These are phyloP conservation scores for Tricholauxania praeusta DNA, from an alignment of 2,888 invertebrate species.

Conservation along the genomic window DNA sequence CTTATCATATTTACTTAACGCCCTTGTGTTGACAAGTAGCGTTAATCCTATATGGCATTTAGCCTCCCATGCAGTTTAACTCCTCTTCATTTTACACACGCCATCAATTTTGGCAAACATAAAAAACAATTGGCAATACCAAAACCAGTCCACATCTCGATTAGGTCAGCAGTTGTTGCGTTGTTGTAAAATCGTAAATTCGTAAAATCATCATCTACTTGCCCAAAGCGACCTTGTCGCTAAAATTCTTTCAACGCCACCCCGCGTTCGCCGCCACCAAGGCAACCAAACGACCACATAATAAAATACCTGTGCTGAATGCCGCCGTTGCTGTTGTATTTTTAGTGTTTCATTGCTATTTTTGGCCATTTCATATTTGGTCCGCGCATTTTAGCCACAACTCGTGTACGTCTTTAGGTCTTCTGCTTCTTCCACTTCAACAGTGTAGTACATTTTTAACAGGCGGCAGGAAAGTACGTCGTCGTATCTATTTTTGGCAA, in stretches of 20 bases:
- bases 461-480: slow-evolving; percentile 33
- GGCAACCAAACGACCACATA: background rate
- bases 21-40: background rate
- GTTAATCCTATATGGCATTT: background rate
- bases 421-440: slow-evolving; percentile 18
- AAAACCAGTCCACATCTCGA: background rate
- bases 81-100: background rate
- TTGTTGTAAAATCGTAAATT: background rate
- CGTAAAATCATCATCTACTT: background rate
- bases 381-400: slow-evolving; percentile 31
- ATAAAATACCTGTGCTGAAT: slow-evolving; percentile 28
- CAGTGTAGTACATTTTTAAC: slow-evolving; percentile 32
- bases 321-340: slow-evolving; percentile 33
- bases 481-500: slow-evolving; percentile 55
- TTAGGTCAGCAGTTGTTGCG: slow-evolving; percentile 8
- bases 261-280: background rate
- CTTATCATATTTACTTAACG: background rate
- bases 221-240: slow-evolving; percentile 27
- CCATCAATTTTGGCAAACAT: background rate
- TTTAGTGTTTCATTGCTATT: slow-evolving; percentile 48
- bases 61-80: background rate
- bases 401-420: slow-evolving; percentile 18
- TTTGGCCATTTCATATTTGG: slow-evolving; percentile 46
- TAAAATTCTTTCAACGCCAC: slow-evolving; percentile 14
- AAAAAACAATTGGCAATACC: background rate